These are phyloP conservation scores for Melanotaenia maccullochi DNA, from an alignment of 2,797 vertebrate genomes.

Conservation along the genomic window DNA sequence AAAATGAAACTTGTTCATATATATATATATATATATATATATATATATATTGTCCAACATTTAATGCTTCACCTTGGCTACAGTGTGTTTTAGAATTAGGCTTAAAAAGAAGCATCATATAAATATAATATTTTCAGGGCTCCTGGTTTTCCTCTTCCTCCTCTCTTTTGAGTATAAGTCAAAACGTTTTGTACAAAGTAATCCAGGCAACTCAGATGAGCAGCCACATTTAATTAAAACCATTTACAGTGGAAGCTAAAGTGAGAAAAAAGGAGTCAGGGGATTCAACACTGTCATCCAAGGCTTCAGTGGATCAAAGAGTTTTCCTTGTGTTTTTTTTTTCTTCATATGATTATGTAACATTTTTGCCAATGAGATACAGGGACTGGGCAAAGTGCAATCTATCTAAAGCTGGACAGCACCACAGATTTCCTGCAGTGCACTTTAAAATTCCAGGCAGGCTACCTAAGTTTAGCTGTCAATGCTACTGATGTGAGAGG, in stretches of 20 bases:
- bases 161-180: constrained; percentile 53
- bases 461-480: constrained; percentile 53
- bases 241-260: constrained; percentile 74
- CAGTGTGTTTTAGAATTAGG: constrained; percentile 17
- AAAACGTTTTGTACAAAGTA: constrained; percentile 65
- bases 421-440: constrained; percentile 38
- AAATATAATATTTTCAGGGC: constrained; percentile 25
- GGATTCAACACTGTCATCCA: constrained; percentile 73
- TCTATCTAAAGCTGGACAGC: constrained; percentile 31
- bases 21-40: too few species aligned
- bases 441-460: constrained; percentile 49
- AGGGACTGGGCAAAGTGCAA: constrained; percentile 28
- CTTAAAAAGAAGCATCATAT: constrained; percentile 39
- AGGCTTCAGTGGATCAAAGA: constrained; percentile 69
- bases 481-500: constrained; percentile 53
- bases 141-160: neutral
- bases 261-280: constrained; percentile 60
- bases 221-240: constrained; percentile 80
- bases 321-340: constrained; percentile 75
- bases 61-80: constrained; percentile 18
- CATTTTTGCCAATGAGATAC: constrained; percentile 62
- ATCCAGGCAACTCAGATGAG: constrained; percentile 66
- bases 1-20: too few species aligned
- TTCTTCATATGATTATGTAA: constrained; percentile 76
- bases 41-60: neutral